A percentile compares a stretch with the other conserved stretches of the same genome.
Conservation (phyloP, 2,888 invertebrate species). For the Hybos culiciformis region DNA sequence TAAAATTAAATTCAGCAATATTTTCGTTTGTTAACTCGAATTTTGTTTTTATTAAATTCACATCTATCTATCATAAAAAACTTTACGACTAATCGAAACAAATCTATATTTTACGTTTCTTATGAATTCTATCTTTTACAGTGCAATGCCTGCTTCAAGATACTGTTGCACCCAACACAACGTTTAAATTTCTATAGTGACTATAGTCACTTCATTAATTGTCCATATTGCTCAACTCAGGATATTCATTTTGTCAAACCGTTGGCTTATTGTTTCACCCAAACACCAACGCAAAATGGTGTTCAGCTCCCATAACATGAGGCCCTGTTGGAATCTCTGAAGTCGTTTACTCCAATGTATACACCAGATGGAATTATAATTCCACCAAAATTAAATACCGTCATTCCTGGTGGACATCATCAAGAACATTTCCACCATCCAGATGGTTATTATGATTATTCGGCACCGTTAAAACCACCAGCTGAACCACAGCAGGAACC, state of each 20-base stretch:
- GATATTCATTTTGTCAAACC: slow-evolving; percentile 95
- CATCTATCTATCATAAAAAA: too few relatives aligned
- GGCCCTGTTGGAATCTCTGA: slow-evolving; percentile 50
- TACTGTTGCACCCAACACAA: slow-evolving; percentile 73
- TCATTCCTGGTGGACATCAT: slow-evolving; percentile 1
- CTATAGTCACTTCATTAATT: slow-evolving; percentile 82
- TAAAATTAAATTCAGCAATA: neutral
- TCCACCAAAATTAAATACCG: slow-evolving; percentile 13
- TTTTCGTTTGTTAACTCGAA: neutral
- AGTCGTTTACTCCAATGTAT: slow-evolving; percentile 3
- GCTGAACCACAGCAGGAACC: slow-evolving; percentile 14
- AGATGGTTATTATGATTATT: neutral
- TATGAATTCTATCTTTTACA: too few relatives aligned
- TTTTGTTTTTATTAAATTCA: too few relatives aligned
- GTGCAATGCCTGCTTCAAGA: slow-evolving; percentile 88
- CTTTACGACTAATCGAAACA: neutral
- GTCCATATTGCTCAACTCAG: slow-evolving; percentile 78
- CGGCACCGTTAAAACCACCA: slow-evolving; percentile 15
- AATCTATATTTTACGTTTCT: too few relatives aligned
- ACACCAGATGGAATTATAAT: slow-evolving; percentile 37
- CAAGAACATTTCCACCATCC: neutral
- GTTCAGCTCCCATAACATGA: slow-evolving; percentile 82
- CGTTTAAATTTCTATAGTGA: slow-evolving; percentile 86
- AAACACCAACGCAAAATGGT: slow-evolving; percentile 51
- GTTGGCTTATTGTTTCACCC: slow-evolving; percentile 68